Conservation (phyloP, 2,113 vertebrate genomes). For the Hyperoodon ampullatus region DNA sequence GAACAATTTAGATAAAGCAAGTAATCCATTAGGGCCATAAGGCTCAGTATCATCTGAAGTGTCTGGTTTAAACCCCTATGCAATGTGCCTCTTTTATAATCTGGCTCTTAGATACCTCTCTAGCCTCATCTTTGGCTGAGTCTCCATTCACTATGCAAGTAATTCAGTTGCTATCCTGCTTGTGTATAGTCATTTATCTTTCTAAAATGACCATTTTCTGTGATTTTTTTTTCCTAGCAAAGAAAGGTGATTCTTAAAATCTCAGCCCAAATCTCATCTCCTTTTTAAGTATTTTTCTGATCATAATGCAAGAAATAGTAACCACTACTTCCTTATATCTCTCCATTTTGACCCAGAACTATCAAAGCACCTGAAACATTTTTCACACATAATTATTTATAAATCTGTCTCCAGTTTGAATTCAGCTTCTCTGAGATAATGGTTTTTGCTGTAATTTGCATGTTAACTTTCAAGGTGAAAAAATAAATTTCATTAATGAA, state of each 20-base stretch:
- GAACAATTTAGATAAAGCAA: not conserved
- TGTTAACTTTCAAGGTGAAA: not conserved
- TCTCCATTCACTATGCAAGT: not conserved
- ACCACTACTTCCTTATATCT: not conserved
- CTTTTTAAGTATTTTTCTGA: not conserved
- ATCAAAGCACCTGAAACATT: not conserved
- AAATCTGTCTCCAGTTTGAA: not conserved
- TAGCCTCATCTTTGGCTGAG: not conserved
- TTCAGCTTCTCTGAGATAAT: not conserved
- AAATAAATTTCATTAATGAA: not conserved
- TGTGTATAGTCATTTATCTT: not conserved
- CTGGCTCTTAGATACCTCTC: not conserved
- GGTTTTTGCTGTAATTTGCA: not conserved
- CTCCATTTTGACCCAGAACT: not conserved
- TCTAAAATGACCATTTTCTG: not conserved
- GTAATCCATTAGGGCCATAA: not conserved
- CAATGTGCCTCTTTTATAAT: not conserved
- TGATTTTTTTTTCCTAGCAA: not conserved
- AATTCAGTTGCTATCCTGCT: not conserved
- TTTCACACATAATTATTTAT: not conserved
- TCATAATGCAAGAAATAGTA: not conserved
- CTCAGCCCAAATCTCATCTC: not conserved
- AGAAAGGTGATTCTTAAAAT: not conserved
- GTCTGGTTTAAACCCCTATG: not conserved
- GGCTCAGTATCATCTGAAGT: not conserved